Evolutionary conservation across 2,797 vertebrate genomes (phyloP).

Genomic region (Simalia tracyae): DNA sequence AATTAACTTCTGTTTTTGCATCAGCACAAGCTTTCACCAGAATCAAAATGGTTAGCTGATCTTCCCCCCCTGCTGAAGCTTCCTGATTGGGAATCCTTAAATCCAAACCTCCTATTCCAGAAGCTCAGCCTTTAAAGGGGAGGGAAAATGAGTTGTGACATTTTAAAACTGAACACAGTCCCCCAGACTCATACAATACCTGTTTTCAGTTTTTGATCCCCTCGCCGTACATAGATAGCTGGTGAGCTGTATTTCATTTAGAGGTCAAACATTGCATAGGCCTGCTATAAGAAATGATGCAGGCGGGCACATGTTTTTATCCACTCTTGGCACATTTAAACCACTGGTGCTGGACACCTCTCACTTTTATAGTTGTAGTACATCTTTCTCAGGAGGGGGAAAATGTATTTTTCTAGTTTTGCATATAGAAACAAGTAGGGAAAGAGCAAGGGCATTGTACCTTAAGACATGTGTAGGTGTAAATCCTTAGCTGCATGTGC

Average conservation of each 20-base stretch:
- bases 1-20: background rate
- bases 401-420: constrained; percentile 32
- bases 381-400: constrained; percentile 42
- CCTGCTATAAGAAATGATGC: constrained; percentile 36
- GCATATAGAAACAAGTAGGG: constrained; percentile 19
- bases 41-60: background rate
- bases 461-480: background rate
- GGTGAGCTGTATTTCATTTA: background rate
- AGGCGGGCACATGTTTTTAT: constrained; percentile 43
- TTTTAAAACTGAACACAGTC: background rate
- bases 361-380: constrained; percentile 26
- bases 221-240: background rate
- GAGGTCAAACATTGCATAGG: background rate
- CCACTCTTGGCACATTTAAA: constrained; percentile 52
- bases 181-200: background rate
- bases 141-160: background rate
- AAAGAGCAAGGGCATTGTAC: constrained; percentile 16
- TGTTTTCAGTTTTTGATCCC: background rate
- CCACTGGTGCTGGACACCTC: constrained; percentile 65
- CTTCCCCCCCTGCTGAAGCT: background rate
- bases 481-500: background rate
- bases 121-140: background rate
- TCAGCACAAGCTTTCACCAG: background rate
- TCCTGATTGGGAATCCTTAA: background rate
- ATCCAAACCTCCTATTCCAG: background rate